These are phyloP conservation scores for Diachasmimorpha longicaudata DNA, from an alignment of 1,140 invertebrate genomes.

Conservation along the genomic window DNA sequence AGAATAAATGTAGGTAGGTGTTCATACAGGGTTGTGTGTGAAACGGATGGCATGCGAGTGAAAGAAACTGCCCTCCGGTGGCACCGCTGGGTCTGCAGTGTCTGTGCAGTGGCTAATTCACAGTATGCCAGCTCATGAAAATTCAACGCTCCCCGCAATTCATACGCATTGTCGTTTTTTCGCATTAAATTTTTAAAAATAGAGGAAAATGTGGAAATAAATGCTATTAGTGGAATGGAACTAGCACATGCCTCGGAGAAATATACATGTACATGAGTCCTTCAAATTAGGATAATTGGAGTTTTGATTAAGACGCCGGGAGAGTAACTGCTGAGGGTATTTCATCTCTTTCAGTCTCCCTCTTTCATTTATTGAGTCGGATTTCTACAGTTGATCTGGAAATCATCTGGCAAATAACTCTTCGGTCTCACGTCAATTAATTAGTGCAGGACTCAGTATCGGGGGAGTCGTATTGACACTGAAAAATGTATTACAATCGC, in stretches of 20 bases:
- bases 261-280: not conserved
- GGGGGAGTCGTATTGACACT: not conserved
- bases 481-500: not conserved
- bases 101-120: constrained; percentile 39
- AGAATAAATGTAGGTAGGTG: not conserved
- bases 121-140: constrained; percentile 45
- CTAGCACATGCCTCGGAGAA: not conserved
- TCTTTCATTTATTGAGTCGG: not conserved
- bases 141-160: constrained; percentile 47
- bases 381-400: not conserved
- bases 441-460: not conserved
- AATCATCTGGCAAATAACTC: not conserved
- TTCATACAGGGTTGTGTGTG: not conserved
- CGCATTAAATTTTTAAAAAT: constrained; percentile 45
- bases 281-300: not conserved
- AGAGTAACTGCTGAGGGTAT: not conserved
- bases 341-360: not conserved
- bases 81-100: not conserved
- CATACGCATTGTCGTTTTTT: constrained; percentile 42
- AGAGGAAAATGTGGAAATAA: constrained; percentile 36
- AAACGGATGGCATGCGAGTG: not conserved
- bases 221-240: not conserved
- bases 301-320: not conserved
- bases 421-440: not conserved
- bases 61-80: not conserved